phyloP scores from a whole-genome alignment of 1,140 invertebrate genomes.

The Pteromalus puparum region DNA sequence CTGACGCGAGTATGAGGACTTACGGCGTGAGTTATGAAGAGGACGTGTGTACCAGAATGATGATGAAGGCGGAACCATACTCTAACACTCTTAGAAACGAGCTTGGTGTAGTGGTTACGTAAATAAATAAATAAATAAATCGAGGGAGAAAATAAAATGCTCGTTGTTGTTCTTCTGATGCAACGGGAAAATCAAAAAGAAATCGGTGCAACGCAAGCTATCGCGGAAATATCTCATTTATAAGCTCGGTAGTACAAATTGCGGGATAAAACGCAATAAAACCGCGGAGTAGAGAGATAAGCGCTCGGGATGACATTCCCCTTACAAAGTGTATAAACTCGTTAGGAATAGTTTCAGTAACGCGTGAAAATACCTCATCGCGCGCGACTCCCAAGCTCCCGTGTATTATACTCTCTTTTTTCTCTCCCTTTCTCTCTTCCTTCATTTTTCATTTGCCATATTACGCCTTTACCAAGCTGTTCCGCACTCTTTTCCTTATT shows the following conservation, averaged over 20 bases:
- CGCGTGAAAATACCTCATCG: neutral
- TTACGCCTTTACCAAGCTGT: neutral
- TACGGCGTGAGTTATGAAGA: neutral
- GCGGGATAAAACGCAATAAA: neutral
- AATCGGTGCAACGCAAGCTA: neutral
- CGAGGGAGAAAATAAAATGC: too few relatives aligned
- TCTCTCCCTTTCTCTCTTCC: neutral
- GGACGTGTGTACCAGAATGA: neutral
- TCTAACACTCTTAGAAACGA: too few relatives aligned
- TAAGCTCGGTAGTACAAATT: constrained; percentile 18
- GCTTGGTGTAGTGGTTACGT: too few relatives aligned
- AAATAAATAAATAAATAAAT: too few relatives aligned
- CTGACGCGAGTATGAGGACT: neutral
- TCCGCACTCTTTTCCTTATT: neutral
- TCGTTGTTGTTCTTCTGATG: too few relatives aligned
- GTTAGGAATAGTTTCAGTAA: constrained; percentile 30
- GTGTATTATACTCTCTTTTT: constrained; percentile 10
- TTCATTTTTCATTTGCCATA: constrained; percentile 26
- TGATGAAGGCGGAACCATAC: too few relatives aligned
- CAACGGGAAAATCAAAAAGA: neutral
- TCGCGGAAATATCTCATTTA: constrained; percentile 3
- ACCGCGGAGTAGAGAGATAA: neutral
- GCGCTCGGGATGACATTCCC: neutral
- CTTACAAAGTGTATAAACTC: neutral
- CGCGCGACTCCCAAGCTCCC: neutral